Conservation (phyloP, 2,797 vertebrate species). For the Cheirogaleus major region DNA sequence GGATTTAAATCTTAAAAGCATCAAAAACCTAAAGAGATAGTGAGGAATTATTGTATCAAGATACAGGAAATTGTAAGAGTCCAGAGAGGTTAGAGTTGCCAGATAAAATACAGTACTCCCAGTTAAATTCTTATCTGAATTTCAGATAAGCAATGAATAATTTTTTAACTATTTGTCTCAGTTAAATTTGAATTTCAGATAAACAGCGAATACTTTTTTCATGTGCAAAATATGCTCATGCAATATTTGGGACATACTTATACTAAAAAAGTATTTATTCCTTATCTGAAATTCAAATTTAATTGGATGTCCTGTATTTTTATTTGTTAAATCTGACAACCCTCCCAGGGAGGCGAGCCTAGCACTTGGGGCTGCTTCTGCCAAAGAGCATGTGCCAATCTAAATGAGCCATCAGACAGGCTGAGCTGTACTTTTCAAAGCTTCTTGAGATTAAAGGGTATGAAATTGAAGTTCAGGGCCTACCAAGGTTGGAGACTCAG, state of each 20-base stretch:
- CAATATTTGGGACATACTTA: neutral
- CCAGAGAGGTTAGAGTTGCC: neutral
- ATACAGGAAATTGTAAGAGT: neutral
- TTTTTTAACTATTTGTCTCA: neutral
- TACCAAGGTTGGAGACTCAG: neutral
- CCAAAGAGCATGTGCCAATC: neutral
- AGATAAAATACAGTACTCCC: constrained; percentile 5
- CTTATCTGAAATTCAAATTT: constrained; percentile 43
- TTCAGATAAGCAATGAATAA: neutral
- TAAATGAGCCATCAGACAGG: neutral
- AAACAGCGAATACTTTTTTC: constrained; percentile 41
- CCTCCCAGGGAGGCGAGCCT: neutral
- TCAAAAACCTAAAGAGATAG: constrained; percentile 4
- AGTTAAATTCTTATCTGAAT: neutral
- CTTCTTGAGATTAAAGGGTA: neutral
- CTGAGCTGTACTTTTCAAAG: neutral
- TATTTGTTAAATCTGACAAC: constrained; percentile 34
- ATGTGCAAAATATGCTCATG: neutral
- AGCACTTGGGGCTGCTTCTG: neutral
- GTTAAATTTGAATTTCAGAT: constrained; percentile 52
- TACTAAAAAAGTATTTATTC: constrained; percentile 17
- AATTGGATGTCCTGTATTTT: neutral
- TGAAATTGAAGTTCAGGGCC: neutral
- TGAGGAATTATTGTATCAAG: neutral
- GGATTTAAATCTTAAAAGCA: neutral